Conservation (phyloP, 2,113 vertebrate species). For the Siniperca chuatsi region DNA sequence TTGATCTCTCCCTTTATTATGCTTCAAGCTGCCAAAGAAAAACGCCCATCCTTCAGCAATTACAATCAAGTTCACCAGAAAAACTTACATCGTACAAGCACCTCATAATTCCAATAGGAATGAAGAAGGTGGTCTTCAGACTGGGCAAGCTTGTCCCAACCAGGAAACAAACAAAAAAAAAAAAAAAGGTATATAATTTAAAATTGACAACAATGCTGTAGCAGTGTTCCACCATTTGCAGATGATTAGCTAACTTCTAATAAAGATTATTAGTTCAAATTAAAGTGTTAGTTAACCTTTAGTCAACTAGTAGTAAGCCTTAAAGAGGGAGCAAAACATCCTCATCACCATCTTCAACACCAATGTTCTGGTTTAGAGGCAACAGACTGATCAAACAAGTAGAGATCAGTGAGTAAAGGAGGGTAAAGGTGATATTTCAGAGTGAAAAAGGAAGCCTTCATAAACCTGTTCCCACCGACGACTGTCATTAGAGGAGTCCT, state of each 20-base stretch:
- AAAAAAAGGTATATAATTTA: neutral
- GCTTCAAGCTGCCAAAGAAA: neutral
- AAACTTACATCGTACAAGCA: neutral
- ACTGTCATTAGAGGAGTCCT: neutral
- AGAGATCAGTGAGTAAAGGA: neutral
- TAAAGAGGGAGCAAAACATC: neutral
- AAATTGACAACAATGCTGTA: neutral
- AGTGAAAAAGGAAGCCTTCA: constrained; percentile 12
- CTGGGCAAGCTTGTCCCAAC: neutral
- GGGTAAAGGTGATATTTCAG: constrained; percentile 11
- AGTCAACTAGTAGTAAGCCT: neutral
- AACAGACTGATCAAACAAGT: constrained; percentile 3
- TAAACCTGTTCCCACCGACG: constrained; percentile 32
- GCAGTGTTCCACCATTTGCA: neutral
- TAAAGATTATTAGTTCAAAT: neutral
- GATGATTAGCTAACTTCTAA: neutral
- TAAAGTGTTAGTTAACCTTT: neutral
- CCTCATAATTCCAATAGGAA: neutral
- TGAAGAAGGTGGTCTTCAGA: neutral
- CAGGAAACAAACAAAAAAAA: neutral
- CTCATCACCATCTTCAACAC: neutral
- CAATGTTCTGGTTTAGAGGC: neutral
- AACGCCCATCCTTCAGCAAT: neutral
- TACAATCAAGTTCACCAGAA: neutral
- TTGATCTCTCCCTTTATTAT: neutral